These are phyloP conservation scores for Andrena hattorfiana DNA, from an alignment of 2,888 invertebrate genomes.

Conservation along the genomic window DNA sequence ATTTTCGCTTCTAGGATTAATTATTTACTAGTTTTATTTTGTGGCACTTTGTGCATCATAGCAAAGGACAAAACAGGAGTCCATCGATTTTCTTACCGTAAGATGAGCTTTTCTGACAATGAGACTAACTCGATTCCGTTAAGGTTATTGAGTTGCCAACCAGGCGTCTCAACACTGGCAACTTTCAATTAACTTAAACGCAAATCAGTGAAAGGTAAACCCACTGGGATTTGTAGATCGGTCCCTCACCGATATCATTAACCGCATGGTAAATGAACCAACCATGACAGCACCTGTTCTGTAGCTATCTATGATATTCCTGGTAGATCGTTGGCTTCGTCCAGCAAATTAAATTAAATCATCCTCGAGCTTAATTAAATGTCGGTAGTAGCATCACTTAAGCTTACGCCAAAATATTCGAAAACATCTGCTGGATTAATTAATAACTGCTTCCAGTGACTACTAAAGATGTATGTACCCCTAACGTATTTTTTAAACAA, in stretches of 20 bases:
- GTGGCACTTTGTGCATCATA: too few relatives aligned
- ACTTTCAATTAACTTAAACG: constrained; percentile 62
- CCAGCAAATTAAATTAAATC: constrained; percentile 58
- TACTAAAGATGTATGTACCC: not conserved
- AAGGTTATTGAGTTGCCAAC: constrained; percentile 18
- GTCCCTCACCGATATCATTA: constrained; percentile 59
- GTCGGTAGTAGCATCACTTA: constrained; percentile 11
- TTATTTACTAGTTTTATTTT: too few relatives aligned
- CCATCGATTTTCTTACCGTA: not conserved
- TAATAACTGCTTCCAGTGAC: not conserved
- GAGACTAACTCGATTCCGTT: not conserved
- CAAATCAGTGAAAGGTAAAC: constrained; percentile 66
- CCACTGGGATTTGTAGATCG: constrained; percentile 45
- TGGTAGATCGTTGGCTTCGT: constrained; percentile 50
- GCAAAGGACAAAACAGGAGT: too few relatives aligned
- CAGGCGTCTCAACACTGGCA: constrained; percentile 21
- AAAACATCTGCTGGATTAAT: constrained; percentile 14
- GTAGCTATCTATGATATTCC: constrained; percentile 65
- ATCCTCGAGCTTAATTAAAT: constrained; percentile 49
- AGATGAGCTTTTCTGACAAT: not conserved
- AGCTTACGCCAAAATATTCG: constrained; percentile 25
- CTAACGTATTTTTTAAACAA: too few relatives aligned
- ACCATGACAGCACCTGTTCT: constrained; percentile 63
- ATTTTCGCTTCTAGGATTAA: too few relatives aligned
- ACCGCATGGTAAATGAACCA: constrained; percentile 65